Evolutionary conservation across 2,113 vertebrate genomes (phyloP), one percentile per base, ranked within the genome.

Genomic region (Stercorarius parasiticus): DNA sequence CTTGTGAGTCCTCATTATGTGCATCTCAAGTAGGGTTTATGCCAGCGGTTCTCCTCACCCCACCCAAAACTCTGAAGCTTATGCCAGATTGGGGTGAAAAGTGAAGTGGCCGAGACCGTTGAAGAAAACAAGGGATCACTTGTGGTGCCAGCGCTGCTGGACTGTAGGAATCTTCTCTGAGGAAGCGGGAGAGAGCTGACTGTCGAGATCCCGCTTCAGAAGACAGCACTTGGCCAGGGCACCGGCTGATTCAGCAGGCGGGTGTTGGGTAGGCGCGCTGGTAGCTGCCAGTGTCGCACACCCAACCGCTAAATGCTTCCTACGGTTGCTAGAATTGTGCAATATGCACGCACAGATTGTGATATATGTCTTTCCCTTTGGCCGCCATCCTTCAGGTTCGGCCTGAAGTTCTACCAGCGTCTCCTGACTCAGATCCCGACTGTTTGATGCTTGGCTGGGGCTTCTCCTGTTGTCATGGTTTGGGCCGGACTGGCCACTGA

Each of bases 71-170:
- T 25, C 56, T 4, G 11, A n/a, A 73, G 65, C 17, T 65, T 32
- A 1, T 38, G 45, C 61, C 40, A 52, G 40, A 3, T 22, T 5
- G 43, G 9, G 56, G 21, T 21, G 12, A 50, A 38, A 71, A 74
- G 10, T 5, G 21, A 38, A 43, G 18, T 1, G 2, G 21, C 10
- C 1, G 1, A 58, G 38, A 9, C 38, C 0, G 0, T 0, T 13
- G 34, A 12, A 11, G 49, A 32, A 38, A 61, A 70, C 27, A 36
- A 64, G 86, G 26, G 8, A 4, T 9, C 0, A 0, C 12, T 40
- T 71, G 2, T 36, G 22, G 38, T 52, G 67, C 59, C 32, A 76
- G 86, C 21, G 2, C 30, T 23, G 38, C 86, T 23, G 55, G 21
- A 3, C 43, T 34, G 17, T 8, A 12, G 30, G 18, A 17, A 12